These are phyloP conservation scores for Tenodera sinensis DNA, from an alignment of 2,888 invertebrate species.

Conservation along the genomic window DNA sequence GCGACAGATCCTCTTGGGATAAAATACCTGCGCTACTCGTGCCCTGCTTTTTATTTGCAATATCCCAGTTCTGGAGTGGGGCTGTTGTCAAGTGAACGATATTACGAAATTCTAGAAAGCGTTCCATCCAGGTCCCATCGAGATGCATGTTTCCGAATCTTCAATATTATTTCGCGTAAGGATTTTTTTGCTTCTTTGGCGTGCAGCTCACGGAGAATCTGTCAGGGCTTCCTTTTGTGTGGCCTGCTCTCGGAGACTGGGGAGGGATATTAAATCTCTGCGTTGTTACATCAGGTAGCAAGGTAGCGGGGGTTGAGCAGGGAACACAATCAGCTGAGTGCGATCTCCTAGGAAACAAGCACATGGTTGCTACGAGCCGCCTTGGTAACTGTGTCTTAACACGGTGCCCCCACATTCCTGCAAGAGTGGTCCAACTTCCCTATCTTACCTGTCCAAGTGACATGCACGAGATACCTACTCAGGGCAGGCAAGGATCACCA, in stretches of 20 bases:
- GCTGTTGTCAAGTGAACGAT: neutral
- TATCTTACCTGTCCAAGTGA: neutral
- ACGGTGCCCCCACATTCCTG: neutral
- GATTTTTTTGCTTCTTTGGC: neutral
- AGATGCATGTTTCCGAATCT: neutral
- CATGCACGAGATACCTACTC: too few species aligned
- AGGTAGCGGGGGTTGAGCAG: neutral
- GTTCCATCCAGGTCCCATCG: neutral
- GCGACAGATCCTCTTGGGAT: neutral
- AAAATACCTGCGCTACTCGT: neutral
- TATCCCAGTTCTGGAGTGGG: neutral
- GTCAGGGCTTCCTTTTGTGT: neutral
- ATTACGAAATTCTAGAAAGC: neutral
- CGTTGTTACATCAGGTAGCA: constrained; percentile 3
- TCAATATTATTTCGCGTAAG: neutral
- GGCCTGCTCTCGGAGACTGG: neutral
- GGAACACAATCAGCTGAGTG: constrained; percentile 15
- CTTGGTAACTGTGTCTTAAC: constrained; percentile 10
- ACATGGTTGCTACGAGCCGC: constrained; percentile 6
- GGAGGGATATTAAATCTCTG: constrained; percentile 12
- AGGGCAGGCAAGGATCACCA: too few species aligned
- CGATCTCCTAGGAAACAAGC: constrained; percentile 14
- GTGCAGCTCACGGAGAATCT: neutral
- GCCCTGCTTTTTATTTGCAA: neutral
- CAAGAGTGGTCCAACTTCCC: neutral